Base-by-base conservation (phyloP, 2,797 vertebrate genomes). In the Phalloptychus januarius region DNA sequence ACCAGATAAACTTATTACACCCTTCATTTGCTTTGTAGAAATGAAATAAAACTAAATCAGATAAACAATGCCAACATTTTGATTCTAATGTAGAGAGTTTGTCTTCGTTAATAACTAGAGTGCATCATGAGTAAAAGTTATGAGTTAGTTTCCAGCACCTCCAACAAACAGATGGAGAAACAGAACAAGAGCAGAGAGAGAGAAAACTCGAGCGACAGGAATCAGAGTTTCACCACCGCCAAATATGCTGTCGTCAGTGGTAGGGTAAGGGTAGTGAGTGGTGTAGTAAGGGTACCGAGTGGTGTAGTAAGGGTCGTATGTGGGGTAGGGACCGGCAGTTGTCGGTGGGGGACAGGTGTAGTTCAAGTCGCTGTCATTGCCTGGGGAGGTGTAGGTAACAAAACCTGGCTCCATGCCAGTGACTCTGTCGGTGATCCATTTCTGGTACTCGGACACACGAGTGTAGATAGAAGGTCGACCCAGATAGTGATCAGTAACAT, bases 391-490 rank as follows among this genome's bases (percentile, higher is more conserved):
- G 79, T 46, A 90, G 5, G 4, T 31, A 1, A 92, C 31, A 18
- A 94, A 94, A 11, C 82, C 81, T 5, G 85, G 65, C 75, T 13
- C 0, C 13, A 31, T 31, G 63, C 54, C 69, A 2, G 81, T 83
- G 20, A 54, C 5, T 0, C 1, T 8, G 0, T 0, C 0, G 0
- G 0, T 75, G 87, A 95, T 94, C 92, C 91, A 95, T 0, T 10
- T n/a, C 28, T 93, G 56, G 82, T 88, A 94, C 23, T 7, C 0
- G 56, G 94, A 92, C 65, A 95, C 90, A 8, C 83, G 83, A 2
- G 87, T 1, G 44, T 93, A 94, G 42, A 79, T 82, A 8, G 86
- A 86, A 0, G 93, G 93, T 0, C 93, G 3, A 3, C 3, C n/a
- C 7, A 15, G 0, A 23, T n/a, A n/a, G 40, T 42, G 0, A 0